A percentile compares a stretch with the other conserved stretches of the same genome.
Conservation (phyloP, 2,888 invertebrate genomes). For the Ophioninae sp. region DNA sequence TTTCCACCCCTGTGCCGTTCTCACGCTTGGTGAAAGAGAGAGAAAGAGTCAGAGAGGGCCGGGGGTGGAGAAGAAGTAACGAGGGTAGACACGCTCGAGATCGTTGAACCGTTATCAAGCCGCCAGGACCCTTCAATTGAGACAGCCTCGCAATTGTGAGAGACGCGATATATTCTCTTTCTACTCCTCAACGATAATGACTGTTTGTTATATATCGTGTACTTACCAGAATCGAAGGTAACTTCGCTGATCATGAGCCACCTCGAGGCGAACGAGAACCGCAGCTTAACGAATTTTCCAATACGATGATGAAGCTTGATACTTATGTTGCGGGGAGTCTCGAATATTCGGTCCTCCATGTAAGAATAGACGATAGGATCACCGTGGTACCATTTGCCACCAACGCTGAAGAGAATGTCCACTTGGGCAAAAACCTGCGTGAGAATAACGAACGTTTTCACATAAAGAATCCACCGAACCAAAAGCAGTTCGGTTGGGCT, state of each 20-base stretch:
- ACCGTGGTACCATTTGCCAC: conserved; percentile 89
- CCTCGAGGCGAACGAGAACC: conserved; percentile 89
- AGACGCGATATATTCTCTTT: conserved; percentile 13
- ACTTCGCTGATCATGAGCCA: conserved; percentile 97
- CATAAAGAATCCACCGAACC: background rate
- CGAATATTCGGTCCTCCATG: conserved; percentile 90
- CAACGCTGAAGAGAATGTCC: conserved; percentile 90
- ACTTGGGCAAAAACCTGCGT: conserved; percentile 91
- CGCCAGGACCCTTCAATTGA: conserved; percentile 33
- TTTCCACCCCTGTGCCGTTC: background rate
- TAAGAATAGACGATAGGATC: conserved; percentile 89
- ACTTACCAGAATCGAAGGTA: conserved; percentile 90
- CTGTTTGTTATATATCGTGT: conserved; percentile 24
- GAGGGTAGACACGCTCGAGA: conserved; percentile 19
- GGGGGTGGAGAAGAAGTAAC: conserved; percentile 34
- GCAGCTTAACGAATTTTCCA: conserved; percentile 90
- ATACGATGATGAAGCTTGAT: conserved; percentile 91
- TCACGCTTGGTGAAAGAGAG: background rate
- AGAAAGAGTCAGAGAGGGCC: background rate
- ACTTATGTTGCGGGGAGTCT: conserved; percentile 90
- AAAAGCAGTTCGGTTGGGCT: background rate
- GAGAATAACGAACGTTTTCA: conserved; percentile 46
- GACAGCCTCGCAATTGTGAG: conserved; percentile 28
- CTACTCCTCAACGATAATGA: background rate
- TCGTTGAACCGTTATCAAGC: conserved; percentile 49